Base-by-base conservation (phyloP, 2,888 invertebrate species). In the Heteromurus nitidus region DNA sequence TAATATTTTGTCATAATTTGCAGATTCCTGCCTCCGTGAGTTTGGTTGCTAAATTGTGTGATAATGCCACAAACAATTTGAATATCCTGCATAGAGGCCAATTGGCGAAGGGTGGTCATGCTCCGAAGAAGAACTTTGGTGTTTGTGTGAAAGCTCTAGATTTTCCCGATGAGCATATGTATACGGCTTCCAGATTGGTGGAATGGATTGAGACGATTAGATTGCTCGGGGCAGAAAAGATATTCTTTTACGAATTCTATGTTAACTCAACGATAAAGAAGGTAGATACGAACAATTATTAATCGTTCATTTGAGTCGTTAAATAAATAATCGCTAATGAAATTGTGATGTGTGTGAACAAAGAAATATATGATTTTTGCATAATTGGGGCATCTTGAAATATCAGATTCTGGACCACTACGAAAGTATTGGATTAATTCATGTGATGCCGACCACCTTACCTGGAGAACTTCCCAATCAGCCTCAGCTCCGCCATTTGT, bases 201-300 rank as follows among this genome's bases (percentile, higher is more conserved):
- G 91, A 91, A 85, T 91, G 91, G 91, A 82, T 91, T 7, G 90
- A 91, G 84, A 84, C 89, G 58, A 87, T 90, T 18, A 85, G 87
- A 26, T 74, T 89, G 18, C 87, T 91, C n/a, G 91, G 90, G 3
- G 90, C 90, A 0, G 88, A 89, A 28, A 89, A 89, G 80, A 86
- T 90, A 3, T 89, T 88, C 82, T 82, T 91, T 9, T 91, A 91
- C 85, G 89, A 89, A 55, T 89, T 90, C 65, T 88, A 88, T 60
- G 88, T 90, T 2, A 89, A 90, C 53, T 88, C 89, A 0, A 88
- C 89, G 70, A 89, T 90, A 2, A 86, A 88, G 13, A 89, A 89
- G 85, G 89, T 90, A n/a, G 30, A 13, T 90, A n/a, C 26, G 20
- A 47, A 47, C 5, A 36, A n/a, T n/a, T n/a, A n/a, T n/a, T n/a